These are phyloP conservation scores for Helicoverpa zea DNA, from an alignment of 1,140 invertebrate genomes.

Conservation along the genomic window DNA sequence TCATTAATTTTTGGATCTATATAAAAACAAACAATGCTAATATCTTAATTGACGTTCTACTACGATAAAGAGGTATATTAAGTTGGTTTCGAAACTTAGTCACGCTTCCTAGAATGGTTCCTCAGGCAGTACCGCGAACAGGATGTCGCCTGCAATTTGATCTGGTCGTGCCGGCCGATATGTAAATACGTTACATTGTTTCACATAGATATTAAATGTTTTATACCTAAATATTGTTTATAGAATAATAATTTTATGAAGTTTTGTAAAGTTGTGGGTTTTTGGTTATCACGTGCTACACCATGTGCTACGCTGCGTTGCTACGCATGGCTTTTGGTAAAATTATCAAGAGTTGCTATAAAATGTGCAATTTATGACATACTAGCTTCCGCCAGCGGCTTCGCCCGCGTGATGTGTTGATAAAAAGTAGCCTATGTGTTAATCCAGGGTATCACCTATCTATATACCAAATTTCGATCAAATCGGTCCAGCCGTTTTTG, in stretches of 20 bases:
- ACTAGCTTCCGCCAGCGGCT: too few relatives aligned
- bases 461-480: too few relatives aligned
- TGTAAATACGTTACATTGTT: conserved; percentile 56
- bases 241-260: neutral
- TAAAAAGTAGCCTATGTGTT: too few relatives aligned
- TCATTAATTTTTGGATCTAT: too few relatives aligned
- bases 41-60: too few relatives aligned
- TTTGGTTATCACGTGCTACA: neutral
- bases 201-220: conserved; percentile 49
- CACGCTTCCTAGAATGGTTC: conserved; percentile 39
- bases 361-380: too few relatives aligned
- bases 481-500: too few relatives aligned
- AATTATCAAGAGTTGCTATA: neutral
- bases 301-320: neutral
- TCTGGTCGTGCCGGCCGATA: conserved; percentile 37
- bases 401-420: too few relatives aligned
- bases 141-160: conserved; percentile 62
- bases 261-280: neutral
- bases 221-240: neutral
- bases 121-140: conserved; percentile 56
- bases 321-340: neutral
- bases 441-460: too few relatives aligned
- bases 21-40: too few relatives aligned
- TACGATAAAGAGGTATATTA: neutral
- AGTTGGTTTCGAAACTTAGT: conserved; percentile 25